Evolutionary conservation across 2,888 invertebrate genomes (phyloP).

Genomic region (Apantesis nais): DNA sequence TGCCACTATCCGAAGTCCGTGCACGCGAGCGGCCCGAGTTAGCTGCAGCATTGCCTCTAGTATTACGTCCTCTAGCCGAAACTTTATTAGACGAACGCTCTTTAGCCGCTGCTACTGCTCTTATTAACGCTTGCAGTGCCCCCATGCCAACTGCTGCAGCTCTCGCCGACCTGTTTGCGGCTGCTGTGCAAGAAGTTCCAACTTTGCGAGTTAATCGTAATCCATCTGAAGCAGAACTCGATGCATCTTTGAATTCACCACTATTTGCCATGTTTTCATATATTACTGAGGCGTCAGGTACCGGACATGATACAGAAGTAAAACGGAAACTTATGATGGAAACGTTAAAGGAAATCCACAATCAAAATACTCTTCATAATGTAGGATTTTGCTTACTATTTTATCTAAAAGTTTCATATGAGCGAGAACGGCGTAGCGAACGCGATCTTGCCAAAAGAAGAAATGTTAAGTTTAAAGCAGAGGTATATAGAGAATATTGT

Average conservation of each 20-base stretch:
- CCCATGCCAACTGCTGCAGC: conserved; percentile 76
- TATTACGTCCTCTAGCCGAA: conserved; percentile 76
- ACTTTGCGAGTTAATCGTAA: conserved; percentile 80
- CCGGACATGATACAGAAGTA: conserved; percentile 87
- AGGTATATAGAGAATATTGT: conserved; percentile 95
- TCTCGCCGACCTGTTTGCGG: conserved; percentile 77
- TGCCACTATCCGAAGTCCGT: conserved; percentile 91
- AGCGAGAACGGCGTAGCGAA: conserved; percentile 79
- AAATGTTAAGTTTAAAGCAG: conserved; percentile 90
- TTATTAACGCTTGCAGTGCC: conserved; percentile 70
- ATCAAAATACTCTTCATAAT: conserved; percentile 87
- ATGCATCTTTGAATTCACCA: conserved; percentile 90
- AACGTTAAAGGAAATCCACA: conserved; percentile 92
- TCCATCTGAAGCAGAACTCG: conserved; percentile 84
- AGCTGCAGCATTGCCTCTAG: conserved; percentile 77
- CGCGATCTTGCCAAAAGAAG: conserved; percentile 83
- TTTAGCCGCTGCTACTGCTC: conserved; percentile 68
- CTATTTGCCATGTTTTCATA: conserved; percentile 95
- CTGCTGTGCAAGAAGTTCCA: conserved; percentile 80
- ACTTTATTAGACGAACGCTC: conserved; percentile 78
- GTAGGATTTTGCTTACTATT: conserved; percentile 95
- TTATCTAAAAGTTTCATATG: conserved; percentile 92
- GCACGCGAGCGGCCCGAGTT: conserved; percentile 87
- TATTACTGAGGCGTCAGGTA: conserved; percentile 87
- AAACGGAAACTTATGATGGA: conserved; percentile 92